Conservation (phyloP, 2,113 vertebrate species). For the Okapia johnstoni region DNA sequence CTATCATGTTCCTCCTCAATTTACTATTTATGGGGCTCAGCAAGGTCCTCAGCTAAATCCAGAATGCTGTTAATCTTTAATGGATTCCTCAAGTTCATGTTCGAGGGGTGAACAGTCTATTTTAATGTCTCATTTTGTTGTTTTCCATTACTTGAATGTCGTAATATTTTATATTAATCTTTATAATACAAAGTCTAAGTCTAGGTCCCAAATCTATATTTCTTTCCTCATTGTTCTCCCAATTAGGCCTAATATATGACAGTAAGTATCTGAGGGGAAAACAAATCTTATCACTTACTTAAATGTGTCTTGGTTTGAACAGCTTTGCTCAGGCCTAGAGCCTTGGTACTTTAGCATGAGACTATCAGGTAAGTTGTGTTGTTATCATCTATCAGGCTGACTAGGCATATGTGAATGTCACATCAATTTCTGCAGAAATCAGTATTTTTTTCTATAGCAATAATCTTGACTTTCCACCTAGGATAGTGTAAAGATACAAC, state of each 20-base stretch:
- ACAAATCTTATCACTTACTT: conserved; percentile 43
- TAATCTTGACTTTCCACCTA: neutral
- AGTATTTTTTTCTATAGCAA: neutral
- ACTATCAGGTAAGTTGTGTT: conserved; percentile 22
- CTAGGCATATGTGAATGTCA: neutral
- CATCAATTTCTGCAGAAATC: conserved; percentile 10
- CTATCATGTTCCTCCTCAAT: conserved; percentile 25
- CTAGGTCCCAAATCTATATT: conserved; percentile 37
- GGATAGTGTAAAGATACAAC: neutral
- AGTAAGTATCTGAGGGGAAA: conserved; percentile 23
- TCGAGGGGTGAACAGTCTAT: neutral
- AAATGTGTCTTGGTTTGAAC: conserved; percentile 38
- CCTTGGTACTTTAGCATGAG: neutral
- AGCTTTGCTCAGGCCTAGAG: conserved; percentile 30
- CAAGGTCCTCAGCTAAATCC: conserved; percentile 33
- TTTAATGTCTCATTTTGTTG: conserved; percentile 38
- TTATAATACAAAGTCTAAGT: conserved; percentile 13
- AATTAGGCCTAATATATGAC: conserved; percentile 11
- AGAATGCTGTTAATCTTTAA: conserved; percentile 45
- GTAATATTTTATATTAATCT: conserved; percentile 46
- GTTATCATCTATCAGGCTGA: neutral
- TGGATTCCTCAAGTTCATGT: conserved; percentile 10
- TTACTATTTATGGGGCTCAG: conserved; percentile 46
- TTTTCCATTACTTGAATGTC: conserved; percentile 39
- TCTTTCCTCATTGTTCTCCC: conserved; percentile 35